Evolutionary conservation across 2,888 invertebrate genomes (phyloP).

Genomic region (Chalcis sispes): DNA sequence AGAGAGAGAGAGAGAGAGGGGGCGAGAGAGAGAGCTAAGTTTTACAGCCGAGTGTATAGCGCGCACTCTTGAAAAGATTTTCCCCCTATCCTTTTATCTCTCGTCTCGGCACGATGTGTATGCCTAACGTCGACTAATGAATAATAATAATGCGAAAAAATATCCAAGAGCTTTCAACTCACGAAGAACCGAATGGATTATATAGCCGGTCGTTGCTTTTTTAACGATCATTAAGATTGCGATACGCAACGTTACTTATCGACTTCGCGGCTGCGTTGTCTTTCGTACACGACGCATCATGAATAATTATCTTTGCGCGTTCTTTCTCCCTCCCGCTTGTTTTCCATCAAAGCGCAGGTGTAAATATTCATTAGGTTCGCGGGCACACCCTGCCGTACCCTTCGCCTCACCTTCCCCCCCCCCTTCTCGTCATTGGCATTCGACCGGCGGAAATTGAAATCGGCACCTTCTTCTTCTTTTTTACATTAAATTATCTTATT

Average conservation of each 20-base stretch:
- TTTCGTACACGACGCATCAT: neutral
- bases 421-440: neutral
- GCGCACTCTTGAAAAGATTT: neutral
- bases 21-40: neutral
- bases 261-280: neutral
- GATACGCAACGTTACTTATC: slow-evolving; percentile 43
- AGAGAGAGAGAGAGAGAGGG: too few species aligned
- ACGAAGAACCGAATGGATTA: slow-evolving; percentile 4
- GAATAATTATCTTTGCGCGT: slow-evolving; percentile 31
- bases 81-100: slow-evolving; percentile 7
- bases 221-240: slow-evolving; percentile 32
- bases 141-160: too few species aligned
- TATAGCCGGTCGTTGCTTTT: slow-evolving; percentile 4
- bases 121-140: neutral
- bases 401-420: slow-evolving; percentile 5
- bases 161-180: too few species aligned
- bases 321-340: neutral
- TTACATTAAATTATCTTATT: too few species aligned
- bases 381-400: neutral
- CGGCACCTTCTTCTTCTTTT: neutral
- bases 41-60: slow-evolving; percentile 35
- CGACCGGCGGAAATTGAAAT: slow-evolving; percentile 27
- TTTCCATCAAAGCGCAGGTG: neutral
- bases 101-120: neutral
- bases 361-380: slow-evolving; percentile 41